Evolutionary conservation across 2,888 invertebrate species (phyloP), one percentile per base, ranked within the genome.

Genomic region (Eupsilia transversa): DNA sequence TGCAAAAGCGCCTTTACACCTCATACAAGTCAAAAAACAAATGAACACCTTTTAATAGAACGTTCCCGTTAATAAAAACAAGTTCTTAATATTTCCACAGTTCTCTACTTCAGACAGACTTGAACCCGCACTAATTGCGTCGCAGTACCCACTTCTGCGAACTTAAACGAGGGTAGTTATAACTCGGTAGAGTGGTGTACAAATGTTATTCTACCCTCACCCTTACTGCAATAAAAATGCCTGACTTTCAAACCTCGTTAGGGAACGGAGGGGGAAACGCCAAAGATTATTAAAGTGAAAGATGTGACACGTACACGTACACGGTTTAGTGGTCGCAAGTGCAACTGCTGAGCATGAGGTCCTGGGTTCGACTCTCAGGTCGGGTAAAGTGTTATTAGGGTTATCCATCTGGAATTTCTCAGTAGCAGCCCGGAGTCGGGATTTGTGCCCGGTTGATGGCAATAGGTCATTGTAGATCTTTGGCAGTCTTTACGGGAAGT

Each of bases 141-240:
- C 76, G 77, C 63, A 27, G 63, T 57, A 20, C 81, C 59, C 75
- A 33, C 76, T 52, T 35, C 33, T 33, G 56, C 61, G 27, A 7
- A 0, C 2, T 41, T 20, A 75, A 77, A 49, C 30, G 43, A n/a
- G 46, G 66, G 77, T 78, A 82, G 82, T 61, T n/a, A 12, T 35
- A 75, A 38, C 30, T 52, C 33, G 41, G 49, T 59, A 14, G 72
- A 27, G 41, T 41, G 2, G 30, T 52, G 27, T 17, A 72, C 38
- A 54, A 84, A 80, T 84, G 49, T 73, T 84, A 65, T 72, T 71
- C 27, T 60, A 80, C 80, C 74, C 54, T 52, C 73, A 30, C 84
- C 80, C 67, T 66, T 5, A 14, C 54, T n/a, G 63, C 52, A 41
- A 7, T 38, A 83, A 80, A 79, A 84, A 72, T 38, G n/a, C n/a